These are phyloP conservation scores for Neoniphon sammara DNA, from an alignment of 2,797 vertebrate species.

Conservation along the genomic window DNA sequence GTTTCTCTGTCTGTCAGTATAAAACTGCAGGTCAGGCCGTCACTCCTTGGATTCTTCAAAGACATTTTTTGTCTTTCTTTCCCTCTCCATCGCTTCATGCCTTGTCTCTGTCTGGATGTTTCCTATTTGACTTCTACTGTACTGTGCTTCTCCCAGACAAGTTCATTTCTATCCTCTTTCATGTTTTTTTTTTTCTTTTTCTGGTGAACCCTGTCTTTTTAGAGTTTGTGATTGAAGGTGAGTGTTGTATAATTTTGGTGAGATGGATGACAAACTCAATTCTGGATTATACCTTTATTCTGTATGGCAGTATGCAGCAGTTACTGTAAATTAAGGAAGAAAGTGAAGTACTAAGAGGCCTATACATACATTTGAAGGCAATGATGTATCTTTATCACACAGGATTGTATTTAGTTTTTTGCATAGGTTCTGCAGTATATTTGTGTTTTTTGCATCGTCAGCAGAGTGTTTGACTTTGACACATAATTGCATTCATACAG, in stretches of 20 bases:
- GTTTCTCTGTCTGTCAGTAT: not conserved
- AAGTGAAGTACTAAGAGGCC: not conserved
- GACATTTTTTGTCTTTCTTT: constrained; percentile 7
- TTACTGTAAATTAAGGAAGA: not conserved
- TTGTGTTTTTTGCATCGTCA: not conserved
- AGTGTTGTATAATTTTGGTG: no score
- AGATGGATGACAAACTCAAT: no score
- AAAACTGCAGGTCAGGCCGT: constrained; percentile 12
- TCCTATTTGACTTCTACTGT: constrained; percentile 2
- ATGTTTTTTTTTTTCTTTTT: no score
- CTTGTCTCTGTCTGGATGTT: constrained; percentile 3
- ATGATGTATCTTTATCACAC: not conserved
- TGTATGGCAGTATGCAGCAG: no score
- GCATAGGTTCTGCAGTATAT: not conserved
- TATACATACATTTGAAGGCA: no score
- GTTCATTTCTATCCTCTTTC: no score
- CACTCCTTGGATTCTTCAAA: not conserved
- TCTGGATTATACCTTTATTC: no score
- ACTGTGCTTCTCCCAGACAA: no score
- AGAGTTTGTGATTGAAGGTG: no score
- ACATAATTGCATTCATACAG: not conserved
- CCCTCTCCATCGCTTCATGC: not conserved
- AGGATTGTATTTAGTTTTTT: not conserved
- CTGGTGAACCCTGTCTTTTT: no score
- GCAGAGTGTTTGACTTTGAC: not conserved